Evolutionary conservation across 2,113 vertebrate species (phyloP), one percentile per base, ranked within the genome.

Genomic region (Malurus elegans): DNA sequence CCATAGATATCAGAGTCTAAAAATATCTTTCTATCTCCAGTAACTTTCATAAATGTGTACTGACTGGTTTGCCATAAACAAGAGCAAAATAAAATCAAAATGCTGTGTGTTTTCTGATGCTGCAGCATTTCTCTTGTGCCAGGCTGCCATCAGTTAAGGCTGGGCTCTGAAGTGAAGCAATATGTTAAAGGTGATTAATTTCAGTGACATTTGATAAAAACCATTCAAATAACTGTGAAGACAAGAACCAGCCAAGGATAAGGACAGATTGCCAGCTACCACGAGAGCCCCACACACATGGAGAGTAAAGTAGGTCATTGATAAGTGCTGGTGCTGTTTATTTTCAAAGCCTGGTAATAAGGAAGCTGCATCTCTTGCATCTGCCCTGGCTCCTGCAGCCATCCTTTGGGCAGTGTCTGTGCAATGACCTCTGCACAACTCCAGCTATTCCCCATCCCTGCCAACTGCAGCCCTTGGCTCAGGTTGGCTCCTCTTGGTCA

Each of bases 201-300:
- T 65, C 48, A 51, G 32, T 18, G 29, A 25, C 25, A 26, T 36
- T 74, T 50, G 32, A 57, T 28, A 79, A 92, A 86, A 89, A 3
- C 2, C 70, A 69, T 14, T 31, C 53, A n/a, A 80, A 60, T 53
- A 81, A 64, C 24, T 23, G 19, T 2, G 65, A 61, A 51, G 69
- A 54, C 25, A 57, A 76, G 72, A 75, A 51, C 11, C 42, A 50
- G 61, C 6, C 54, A 64, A 29, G 42, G 62, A 58, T 11, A 62
- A 78, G 44, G 25, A 44, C 14, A 1, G 23, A 53, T 48, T 58
- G 56, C 31, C 70, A 89, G 45, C 34, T 29, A 23, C 19, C 65
- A 62, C 0, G 0, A 38, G 60, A 87, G 36, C 26, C 62, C 29
- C 19, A 3, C 2, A 40, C 18, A 26, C 28, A 29, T 0, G 21